Evolutionary conservation across 2,797 vertebrate genomes (phyloP).

Genomic region (Chiroxiphia lanceolata): DNA sequence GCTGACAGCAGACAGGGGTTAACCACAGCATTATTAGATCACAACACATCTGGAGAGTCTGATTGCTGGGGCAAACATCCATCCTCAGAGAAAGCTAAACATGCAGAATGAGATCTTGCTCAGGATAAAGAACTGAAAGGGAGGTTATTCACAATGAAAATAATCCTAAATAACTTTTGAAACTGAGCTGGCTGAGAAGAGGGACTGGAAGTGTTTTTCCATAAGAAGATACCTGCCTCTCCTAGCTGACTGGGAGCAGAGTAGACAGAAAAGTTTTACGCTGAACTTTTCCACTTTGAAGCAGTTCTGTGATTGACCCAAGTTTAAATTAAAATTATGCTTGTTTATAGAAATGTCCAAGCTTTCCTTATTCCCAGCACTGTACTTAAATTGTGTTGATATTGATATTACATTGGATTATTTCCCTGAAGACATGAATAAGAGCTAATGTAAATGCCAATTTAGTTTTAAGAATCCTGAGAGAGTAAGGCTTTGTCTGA

Average conservation of each 20-base stretch:
- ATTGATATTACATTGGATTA: slow-evolving; percentile 38
- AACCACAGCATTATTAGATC: slow-evolving; percentile 9
- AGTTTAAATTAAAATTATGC: slow-evolving; percentile 31
- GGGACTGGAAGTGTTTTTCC: not conserved
- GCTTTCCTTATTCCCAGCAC: slow-evolving; percentile 24
- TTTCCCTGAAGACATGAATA: slow-evolving; percentile 52
- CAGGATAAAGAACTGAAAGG: not conserved
- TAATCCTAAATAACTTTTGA: slow-evolving; percentile 2
- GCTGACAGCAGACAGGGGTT: slow-evolving; percentile 26
- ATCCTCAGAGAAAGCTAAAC: slow-evolving; percentile 30
- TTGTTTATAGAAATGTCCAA: slow-evolving; percentile 37
- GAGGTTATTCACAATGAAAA: slow-evolving; percentile 13
- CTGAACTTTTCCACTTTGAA: not conserved
- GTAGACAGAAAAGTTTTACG: not conserved
- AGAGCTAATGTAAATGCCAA: slow-evolving; percentile 52
- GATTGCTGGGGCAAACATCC: slow-evolving; percentile 9
- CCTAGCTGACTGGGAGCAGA: not conserved
- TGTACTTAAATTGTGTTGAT: slow-evolving; percentile 26
- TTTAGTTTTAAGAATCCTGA: slow-evolving; percentile 48
- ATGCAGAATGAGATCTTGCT: slow-evolving; percentile 18
- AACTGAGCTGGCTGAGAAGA: not conserved
- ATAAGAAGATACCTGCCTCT: slow-evolving; percentile 1
- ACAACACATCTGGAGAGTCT: slow-evolving; percentile 36
- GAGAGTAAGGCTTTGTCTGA: slow-evolving; percentile 21
- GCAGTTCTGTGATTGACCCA: not conserved